A percentile compares a stretch with the other conserved stretches of the same genome.
Evolutionary conservation across 1,140 invertebrate genomes (phyloP).

Genomic region (Drosophila pandora): DNA sequence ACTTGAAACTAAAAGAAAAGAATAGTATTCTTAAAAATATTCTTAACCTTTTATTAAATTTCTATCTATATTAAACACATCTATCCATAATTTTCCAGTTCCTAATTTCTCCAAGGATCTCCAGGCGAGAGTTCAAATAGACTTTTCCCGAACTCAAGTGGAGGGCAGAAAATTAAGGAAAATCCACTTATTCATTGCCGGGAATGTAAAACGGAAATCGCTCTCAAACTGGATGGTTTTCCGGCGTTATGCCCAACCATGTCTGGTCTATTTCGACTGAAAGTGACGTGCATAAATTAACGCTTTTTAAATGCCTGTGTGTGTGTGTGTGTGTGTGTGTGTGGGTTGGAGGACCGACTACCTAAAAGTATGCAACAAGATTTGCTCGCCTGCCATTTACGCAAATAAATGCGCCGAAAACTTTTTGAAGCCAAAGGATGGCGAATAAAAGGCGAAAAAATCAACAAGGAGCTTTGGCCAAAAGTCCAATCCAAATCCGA

Average conservation of each 20-base stretch:
- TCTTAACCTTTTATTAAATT: too few relatives aligned
- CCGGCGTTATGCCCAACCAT: conserved; percentile 26
- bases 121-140: neutral
- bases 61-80: too few relatives aligned
- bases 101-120: neutral
- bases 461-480: conserved; percentile 21
- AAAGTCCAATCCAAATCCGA: conserved; percentile 16
- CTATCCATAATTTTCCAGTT: too few relatives aligned
- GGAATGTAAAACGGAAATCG: conserved; percentile 25
- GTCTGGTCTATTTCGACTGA: conserved; percentile 21
- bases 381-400: conserved; percentile 52
- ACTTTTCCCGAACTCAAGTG: conserved; percentile 7
- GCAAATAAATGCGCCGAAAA: conserved; percentile 51
- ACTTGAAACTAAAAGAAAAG: too few relatives aligned
- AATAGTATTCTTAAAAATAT: too few relatives aligned
- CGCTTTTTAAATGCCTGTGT: conserved; percentile 18
- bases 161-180: conserved; percentile 20
- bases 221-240: conserved; percentile 1
- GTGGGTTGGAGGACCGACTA: too few relatives aligned
- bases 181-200: conserved; percentile 37
- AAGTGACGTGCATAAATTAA: conserved; percentile 59
- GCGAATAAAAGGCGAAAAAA: neutral
- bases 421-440: conserved; percentile 13
- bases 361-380: conserved; percentile 48
- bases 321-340: neutral